Conservation (phyloP, 2,888 invertebrate species). For the Hartigia nigra region DNA sequence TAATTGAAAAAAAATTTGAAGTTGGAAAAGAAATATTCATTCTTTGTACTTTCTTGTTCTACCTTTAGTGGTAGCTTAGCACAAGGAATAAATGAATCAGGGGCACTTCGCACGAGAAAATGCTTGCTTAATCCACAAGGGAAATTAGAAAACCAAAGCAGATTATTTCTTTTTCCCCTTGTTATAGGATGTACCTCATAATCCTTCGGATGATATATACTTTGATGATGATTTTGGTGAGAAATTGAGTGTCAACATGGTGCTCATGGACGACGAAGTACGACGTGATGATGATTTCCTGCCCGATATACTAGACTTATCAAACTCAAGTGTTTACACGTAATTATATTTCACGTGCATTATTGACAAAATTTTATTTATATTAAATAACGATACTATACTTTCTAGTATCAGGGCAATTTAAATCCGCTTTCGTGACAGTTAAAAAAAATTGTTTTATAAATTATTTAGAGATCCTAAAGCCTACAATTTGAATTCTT, state of each 20-base stretch:
- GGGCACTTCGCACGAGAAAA: background rate
- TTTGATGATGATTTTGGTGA: constrained; percentile 57
- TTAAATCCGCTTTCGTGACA: background rate
- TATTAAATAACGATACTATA: background rate
- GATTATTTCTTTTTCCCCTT: constrained; percentile 8
- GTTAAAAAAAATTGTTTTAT: background rate
- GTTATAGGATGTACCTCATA: constrained; percentile 42
- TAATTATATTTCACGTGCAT: constrained; percentile 7
- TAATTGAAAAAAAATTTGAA: background rate
- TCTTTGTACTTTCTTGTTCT: background rate
- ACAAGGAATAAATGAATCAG: background rate
- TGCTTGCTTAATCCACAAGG: background rate
- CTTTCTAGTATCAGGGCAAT: background rate
- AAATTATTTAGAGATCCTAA: background rate
- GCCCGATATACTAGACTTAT: constrained; percentile 37
- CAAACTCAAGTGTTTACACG: constrained; percentile 1
- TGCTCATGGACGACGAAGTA: constrained; percentile 42
- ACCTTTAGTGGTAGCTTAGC: background rate
- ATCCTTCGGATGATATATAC: constrained; percentile 51
- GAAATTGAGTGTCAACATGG: constrained; percentile 51
- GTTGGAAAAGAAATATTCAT: background rate
- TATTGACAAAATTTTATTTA: constrained; percentile 11
- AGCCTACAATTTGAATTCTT: background rate
- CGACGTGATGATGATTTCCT: constrained; percentile 42
- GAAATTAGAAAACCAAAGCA: background rate